These are phyloP conservation scores for Glaucopsyche alexis DNA, from an alignment of 2,888 invertebrate genomes.

Conservation along the genomic window DNA sequence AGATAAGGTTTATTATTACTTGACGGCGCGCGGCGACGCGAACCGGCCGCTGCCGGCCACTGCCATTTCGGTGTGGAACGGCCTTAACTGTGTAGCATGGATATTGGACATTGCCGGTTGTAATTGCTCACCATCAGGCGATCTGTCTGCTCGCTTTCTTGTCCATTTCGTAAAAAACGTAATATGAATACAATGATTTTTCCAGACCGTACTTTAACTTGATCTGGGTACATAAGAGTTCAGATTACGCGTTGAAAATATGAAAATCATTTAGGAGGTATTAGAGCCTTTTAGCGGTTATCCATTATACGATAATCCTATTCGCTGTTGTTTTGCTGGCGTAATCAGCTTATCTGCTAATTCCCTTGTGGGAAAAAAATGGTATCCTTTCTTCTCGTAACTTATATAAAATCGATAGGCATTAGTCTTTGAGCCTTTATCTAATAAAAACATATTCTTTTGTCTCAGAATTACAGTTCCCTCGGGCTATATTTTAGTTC, in stretches of 20 bases:
- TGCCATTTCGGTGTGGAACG: no score
- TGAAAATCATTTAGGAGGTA: not conserved
- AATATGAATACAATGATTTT: no score
- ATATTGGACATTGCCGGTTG: no score
- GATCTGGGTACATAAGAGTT: not conserved
- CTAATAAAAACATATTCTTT: not conserved
- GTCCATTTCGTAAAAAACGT: no score
- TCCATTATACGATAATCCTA: not conserved
- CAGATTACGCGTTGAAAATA: not conserved
- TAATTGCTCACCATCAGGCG: no score
- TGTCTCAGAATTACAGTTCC: not conserved
- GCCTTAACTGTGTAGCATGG: no score
- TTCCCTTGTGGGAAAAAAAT: conserved; percentile 4
- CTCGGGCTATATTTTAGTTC: not conserved
- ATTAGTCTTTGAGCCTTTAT: not conserved
- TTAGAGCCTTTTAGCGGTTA: not conserved
- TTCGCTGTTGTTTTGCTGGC: not conserved
- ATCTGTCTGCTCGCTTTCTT: no score
- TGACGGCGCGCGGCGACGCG: no score
- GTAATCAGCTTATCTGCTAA: not conserved
- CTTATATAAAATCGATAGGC: not conserved
- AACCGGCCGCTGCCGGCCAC: no score
- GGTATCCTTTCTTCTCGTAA: not conserved
- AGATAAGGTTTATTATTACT: no score
- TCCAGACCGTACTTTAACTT: no score